Evolutionary conservation across 37 sponge, comb jelly and placozoan genomes (phyloP), one percentile per base, ranked within the genome.

Genomic region (Tethya wilhelma): DNA sequence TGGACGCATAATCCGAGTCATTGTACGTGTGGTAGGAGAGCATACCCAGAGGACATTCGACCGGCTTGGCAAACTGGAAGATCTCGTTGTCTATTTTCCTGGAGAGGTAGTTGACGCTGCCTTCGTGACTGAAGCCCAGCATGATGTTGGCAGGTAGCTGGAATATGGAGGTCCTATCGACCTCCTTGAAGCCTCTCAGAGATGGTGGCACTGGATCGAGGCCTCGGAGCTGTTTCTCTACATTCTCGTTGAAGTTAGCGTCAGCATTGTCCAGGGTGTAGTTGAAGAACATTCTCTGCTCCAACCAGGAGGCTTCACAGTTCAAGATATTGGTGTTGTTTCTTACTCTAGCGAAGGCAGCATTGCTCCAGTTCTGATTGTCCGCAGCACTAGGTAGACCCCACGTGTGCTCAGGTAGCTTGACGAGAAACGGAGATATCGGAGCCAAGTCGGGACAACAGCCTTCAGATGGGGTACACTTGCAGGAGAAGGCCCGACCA

Each of bases 371-470:
- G 77, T 90, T 59, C 0, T 40, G 55, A 2, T 0, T 53, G 42
- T 85, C 82, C 1, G 55, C 33, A 12, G 82, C 86, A 69, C 77
- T 66, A 30, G 82, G 78, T 30, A 85, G 74, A 4, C 86, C 91
- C 86, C 91, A 90, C 28, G 86, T 86, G 53, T 86, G 86, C 74
- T 86, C 91, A 25, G 86, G 65, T 28, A 90, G 84, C 55, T 90
- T 90, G 0, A 90, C 76, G 74, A 90, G 43, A 53, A 73, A 90
- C n/a, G 56, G 73, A 42, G 9, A 58, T 67, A 63, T 83, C 74
- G 1, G 17, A 1, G 30, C 73, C 45, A 1, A n/a, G 38, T 14
- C 63, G 70, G 49, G 78, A 79, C 3, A 12, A 32, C 23, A 75
- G 9, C 7, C 26, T n/a, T 26, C 7, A 12, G 22, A 12, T 25